Conservation (phyloP, 1,140 invertebrate species). For the Drosophila oshimai region DNA sequence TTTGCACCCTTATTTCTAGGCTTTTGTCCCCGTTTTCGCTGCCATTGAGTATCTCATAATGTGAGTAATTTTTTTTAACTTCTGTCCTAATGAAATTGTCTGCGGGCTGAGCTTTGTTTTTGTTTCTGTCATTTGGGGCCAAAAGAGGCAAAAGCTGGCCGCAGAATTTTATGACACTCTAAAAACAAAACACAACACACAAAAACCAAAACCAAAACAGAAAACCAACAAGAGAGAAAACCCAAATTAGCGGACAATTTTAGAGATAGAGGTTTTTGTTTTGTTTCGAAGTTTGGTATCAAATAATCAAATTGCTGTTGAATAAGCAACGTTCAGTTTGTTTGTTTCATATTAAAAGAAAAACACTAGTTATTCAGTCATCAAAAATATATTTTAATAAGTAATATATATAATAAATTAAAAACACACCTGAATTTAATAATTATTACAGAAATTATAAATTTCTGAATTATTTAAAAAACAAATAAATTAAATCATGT, state of each 20-base stretch:
- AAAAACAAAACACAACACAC: constrained; percentile 27
- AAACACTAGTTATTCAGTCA: too few relatives aligned
- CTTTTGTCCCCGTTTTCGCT: not conserved
- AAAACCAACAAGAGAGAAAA: constrained; percentile 13
- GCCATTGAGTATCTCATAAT: constrained; percentile 41
- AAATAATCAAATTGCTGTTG: constrained; percentile 25
- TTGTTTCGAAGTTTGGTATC: constrained; percentile 17
- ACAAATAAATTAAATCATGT: too few relatives aligned
- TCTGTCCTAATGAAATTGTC: constrained; percentile 71
- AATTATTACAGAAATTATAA: too few relatives aligned
- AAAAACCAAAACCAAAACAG: constrained; percentile 15
- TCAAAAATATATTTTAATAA: too few relatives aligned
- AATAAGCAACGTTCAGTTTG: not conserved
- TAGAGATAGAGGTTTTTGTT: constrained; percentile 10
- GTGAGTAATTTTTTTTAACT: constrained; percentile 44
- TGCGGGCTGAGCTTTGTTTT: constrained; percentile 53
- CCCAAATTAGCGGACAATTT: constrained; percentile 48
- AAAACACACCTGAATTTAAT: too few relatives aligned
- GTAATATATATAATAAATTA: too few relatives aligned
- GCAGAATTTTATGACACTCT: constrained; percentile 59
- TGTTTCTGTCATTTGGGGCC: constrained; percentile 48
- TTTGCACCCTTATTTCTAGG: constrained; percentile 37
- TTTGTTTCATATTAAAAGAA: not conserved
- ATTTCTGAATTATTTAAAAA: too few relatives aligned
- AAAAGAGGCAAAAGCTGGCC: constrained; percentile 30